phyloP scores from a whole-genome alignment of 2,113 vertebrate species.

The Nothoprocta perdicaria region DNA sequence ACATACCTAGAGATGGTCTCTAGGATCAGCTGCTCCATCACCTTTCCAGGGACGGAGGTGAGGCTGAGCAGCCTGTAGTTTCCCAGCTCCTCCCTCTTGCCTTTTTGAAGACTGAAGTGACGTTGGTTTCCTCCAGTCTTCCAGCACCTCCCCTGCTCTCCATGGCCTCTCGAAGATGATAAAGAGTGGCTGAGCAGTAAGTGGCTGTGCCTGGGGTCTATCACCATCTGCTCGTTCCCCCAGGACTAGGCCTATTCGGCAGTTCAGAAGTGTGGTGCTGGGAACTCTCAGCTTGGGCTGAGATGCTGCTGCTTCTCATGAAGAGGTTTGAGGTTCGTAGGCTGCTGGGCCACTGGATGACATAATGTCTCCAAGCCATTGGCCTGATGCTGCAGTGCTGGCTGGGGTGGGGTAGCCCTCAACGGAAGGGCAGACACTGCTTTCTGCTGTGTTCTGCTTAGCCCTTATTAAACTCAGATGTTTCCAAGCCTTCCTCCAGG shows the following conservation, averaged over 20 bases:
- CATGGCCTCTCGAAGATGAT: too few species aligned
- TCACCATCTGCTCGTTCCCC: slow-evolving; percentile 12
- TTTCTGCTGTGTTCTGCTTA: slow-evolving; percentile 61
- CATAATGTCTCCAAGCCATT: slow-evolving; percentile 17
- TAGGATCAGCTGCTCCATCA: too few species aligned
- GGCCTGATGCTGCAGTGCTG: slow-evolving; percentile 5
- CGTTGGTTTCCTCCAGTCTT: too few species aligned
- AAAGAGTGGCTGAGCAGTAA: too few species aligned
- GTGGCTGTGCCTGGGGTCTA: neutral
- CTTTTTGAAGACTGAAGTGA: too few species aligned
- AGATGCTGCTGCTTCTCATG: neutral
- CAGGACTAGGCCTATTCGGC: neutral
- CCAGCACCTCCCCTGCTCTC: too few species aligned
- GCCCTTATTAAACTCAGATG: slow-evolving; percentile 73
- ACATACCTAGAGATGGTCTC: too few species aligned
- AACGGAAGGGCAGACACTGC: slow-evolving; percentile 64
- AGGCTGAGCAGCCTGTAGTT: too few species aligned
- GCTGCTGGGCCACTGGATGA: slow-evolving; percentile 13
- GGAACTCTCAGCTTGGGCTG: neutral
- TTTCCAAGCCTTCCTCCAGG: slow-evolving; percentile 63
- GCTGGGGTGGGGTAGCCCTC: slow-evolving; percentile 62
- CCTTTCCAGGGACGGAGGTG: too few species aligned
- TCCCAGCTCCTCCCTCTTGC: too few species aligned
- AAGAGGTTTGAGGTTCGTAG: slow-evolving; percentile 33
- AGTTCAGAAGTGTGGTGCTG: neutral